phyloP scores from a whole-genome alignment of 2,888 invertebrate species.

The Nebria salina region DNA sequence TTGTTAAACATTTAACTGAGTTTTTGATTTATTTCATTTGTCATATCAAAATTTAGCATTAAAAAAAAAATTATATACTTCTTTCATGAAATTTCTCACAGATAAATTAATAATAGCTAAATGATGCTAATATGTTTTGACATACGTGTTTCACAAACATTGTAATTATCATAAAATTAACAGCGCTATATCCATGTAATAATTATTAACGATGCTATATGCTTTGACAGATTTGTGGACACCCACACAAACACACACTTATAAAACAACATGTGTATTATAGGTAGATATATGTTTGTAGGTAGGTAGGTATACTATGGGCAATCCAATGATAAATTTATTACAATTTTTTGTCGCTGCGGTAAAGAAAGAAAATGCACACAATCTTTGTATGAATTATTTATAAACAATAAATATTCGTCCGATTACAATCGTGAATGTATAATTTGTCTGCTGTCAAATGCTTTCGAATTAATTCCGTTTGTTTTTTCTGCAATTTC shows the following conservation, averaged over 20 bases:
- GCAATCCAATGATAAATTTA: background rate
- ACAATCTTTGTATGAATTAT: constrained; percentile 29
- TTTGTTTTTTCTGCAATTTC: constrained; percentile 12
- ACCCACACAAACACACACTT: constrained; percentile 15
- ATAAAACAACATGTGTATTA: background rate
- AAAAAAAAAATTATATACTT: too few species aligned
- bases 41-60: too few species aligned
- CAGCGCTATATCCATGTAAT: constrained; percentile 29
- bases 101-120: constrained; percentile 25
- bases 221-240: constrained; percentile 12
- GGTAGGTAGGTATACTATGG: background rate
- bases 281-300: too few species aligned
- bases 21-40: too few species aligned
- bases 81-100: too few species aligned
- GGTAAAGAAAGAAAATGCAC: background rate
- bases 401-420: constrained; percentile 44
- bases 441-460: constrained; percentile 40
- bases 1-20: too few species aligned
- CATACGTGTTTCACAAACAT: constrained; percentile 35
- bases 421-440: constrained; percentile 40
- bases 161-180: constrained; percentile 45
- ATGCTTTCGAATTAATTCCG: constrained; percentile 38
- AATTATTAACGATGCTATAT: constrained; percentile 9
- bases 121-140: constrained; percentile 43
- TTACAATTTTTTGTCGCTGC: background rate